Percentiles rank a stretch among this genome's conserved stretches.
phyloP scores from a whole-genome alignment of 2,888 invertebrate species.

The Acrocera orbiculus region DNA sequence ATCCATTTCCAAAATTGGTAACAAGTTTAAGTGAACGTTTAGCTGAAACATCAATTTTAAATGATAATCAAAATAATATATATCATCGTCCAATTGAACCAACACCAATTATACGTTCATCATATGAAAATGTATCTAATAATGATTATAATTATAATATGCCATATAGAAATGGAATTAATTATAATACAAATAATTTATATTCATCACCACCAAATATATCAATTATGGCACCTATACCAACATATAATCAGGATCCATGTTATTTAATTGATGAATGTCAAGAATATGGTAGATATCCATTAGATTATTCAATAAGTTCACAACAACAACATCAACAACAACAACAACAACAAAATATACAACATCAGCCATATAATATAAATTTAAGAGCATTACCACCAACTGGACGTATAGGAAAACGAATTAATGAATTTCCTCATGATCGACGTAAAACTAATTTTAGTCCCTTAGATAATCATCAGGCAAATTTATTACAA shows the following conservation, averaged over 20 bases:
- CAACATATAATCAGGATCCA: slow-evolving; percentile 25
- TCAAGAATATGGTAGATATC: slow-evolving; percentile 23
- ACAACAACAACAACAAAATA: slow-evolving; percentile 4
- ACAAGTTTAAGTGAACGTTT: slow-evolving; percentile 26
- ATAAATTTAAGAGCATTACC: no score
- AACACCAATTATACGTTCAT: slow-evolving; percentile 2
- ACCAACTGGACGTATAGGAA: slow-evolving; percentile 26
- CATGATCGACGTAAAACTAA: slow-evolving; percentile 25
- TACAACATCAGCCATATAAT: no score
- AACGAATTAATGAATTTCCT: slow-evolving; percentile 26
- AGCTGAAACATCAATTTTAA: slow-evolving; percentile 22
- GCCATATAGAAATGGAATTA: slow-evolving; percentile 8
- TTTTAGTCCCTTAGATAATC: slow-evolving; percentile 25
- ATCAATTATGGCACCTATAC: slow-evolving; percentile 16
- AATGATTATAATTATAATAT: slow-evolving; percentile 9
- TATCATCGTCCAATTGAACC: slow-evolving; percentile 14
- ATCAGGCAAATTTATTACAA: slow-evolving; percentile 7
- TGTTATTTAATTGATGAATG: slow-evolving; percentile 31
- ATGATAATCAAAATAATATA: slow-evolving; percentile 14
- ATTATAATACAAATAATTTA: slow-evolving; percentile 9
- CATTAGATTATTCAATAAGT: slow-evolving; percentile 7
- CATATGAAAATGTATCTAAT: slow-evolving; percentile 16
- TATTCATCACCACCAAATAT: slow-evolving; percentile 14
- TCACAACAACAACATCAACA: slow-evolving; percentile 6
- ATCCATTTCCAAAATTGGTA: slow-evolving; percentile 30